phyloP scores from a whole-genome alignment of 1,140 invertebrate genomes.

The Lepidostoma basale region DNA sequence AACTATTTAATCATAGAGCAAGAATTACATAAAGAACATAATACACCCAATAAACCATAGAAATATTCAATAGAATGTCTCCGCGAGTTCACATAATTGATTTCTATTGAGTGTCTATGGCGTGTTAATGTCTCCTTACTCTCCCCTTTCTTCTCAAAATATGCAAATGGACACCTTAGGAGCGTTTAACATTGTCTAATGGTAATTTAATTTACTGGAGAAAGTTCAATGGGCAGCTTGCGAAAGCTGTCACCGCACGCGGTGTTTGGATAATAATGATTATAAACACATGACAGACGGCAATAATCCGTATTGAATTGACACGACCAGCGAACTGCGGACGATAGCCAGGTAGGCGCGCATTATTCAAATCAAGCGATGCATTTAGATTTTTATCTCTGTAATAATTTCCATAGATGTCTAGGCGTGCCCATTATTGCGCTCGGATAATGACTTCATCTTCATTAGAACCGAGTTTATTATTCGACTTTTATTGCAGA shows the following conservation, averaged over 20 bases:
- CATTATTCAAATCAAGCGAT: conserved; percentile 9
- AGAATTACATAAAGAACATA: neutral
- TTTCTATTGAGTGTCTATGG: neutral
- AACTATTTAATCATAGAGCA: neutral
- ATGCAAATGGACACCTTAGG: neutral
- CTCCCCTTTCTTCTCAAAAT: conserved; percentile 13
- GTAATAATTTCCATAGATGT: conserved; percentile 4
- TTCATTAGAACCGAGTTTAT: no score
- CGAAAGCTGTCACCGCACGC: neutral
- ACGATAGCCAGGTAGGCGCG: neutral
- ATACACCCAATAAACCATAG: no score
- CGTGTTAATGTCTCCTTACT: neutral
- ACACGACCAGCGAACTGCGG: neutral
- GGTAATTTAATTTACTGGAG: neutral
- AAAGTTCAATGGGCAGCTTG: neutral
- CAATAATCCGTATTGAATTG: neutral
- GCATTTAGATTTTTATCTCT: conserved; percentile 20
- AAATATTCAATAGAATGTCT: conserved; percentile 1
- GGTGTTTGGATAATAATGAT: no score
- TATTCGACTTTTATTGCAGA: no score
- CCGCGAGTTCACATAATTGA: neutral
- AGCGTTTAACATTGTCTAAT: neutral
- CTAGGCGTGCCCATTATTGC: conserved; percentile 12
- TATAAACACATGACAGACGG: neutral
- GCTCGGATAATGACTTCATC: no score